Evolutionary conservation across 2,797 vertebrate species (phyloP).

Genomic region (Fistularia commersonii): DNA sequence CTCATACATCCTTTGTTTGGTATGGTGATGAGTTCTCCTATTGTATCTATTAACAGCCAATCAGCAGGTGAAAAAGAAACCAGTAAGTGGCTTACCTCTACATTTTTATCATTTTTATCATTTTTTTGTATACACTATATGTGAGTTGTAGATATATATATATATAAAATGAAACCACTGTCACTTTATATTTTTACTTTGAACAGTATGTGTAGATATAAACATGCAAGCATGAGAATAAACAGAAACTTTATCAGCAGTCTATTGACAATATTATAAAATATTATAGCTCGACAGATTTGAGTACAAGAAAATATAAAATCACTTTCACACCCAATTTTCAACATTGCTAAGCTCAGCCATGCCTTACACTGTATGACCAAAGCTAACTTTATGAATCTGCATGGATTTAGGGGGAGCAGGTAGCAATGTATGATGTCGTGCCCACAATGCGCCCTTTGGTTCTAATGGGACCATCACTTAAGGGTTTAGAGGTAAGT

Average conservation of each 20-base stretch:
- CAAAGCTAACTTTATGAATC: background rate
- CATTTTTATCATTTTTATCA: background rate
- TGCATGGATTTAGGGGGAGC: conserved; percentile 84
- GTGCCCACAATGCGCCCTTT: conserved; percentile 99
- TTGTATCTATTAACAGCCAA: conserved; percentile 48
- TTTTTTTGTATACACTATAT: background rate
- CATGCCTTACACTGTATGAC: background rate
- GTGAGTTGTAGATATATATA: background rate
- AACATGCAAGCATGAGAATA: too few relatives aligned
- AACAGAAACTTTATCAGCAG: too few relatives aligned
- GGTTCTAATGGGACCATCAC: conserved; percentile 94
- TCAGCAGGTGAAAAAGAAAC: conserved; percentile 99
- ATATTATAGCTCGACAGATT: too few relatives aligned
- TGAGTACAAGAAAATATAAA: too few relatives aligned
- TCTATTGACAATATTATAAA: too few relatives aligned
- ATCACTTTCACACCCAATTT: background rate
- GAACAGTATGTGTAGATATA: background rate
- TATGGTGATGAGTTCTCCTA: conserved; percentile 7
- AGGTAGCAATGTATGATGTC: conserved; percentile 94
- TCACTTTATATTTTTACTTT: background rate
- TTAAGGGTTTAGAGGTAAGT: conserved; percentile 96
- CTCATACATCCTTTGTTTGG: background rate
- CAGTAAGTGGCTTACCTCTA: conserved; percentile 79
- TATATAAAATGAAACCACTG: background rate
- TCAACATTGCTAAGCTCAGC: background rate